Base-by-base conservation (phyloP, 1,140 invertebrate genomes). In the Drosophila willistoni region DNA sequence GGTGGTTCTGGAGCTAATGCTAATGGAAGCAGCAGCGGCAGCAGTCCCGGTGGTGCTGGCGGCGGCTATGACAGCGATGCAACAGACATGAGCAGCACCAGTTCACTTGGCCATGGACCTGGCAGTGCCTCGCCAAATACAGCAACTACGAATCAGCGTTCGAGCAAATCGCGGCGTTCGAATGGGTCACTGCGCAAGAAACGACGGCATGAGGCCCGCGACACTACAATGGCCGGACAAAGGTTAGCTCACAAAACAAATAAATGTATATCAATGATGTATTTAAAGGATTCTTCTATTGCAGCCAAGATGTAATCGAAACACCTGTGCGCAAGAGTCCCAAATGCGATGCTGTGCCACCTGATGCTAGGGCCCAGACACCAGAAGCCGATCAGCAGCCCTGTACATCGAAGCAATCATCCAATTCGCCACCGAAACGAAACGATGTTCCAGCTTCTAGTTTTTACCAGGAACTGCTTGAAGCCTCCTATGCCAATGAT, bases 21-120 rank as follows among this genome's bases (percentile, higher is more conserved):
- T 47, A 14, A 14, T 19, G 14, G 14, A 19, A 13, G 44, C 7
- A 7, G 44, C 9, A 14, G 44, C 44, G 19, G 17, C 0, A 17
- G 44, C 6, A 51, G 14, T 14, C 7, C 17, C 12, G 19, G 17
- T 12, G 44, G 44, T 3, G 10, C 17, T 0, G 44, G 33, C 29
- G 56, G 57, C 19, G 84, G 84, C 64, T 90, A 79, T 54, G 91
- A 92, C 2, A 92, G 91, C 55, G 91, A 92, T 77, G 91, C 91
- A 22, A 92, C 91, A 0, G 91, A 92, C 19, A 86, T 92, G 79
- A 92, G 91, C 51, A 92, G 91, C 73, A 92, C 91, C n/a, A 92
- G 91, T 51, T 92, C 91, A 6, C 79, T 80, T 29, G 83, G 91
- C 12, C 78, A 86, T 57, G 79, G 75, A 29, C 13, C 55, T 4